A percentile compares a stretch with the other conserved stretches of the same genome.
phyloP scores from a whole-genome alignment of 1,140 invertebrate genomes.

The Chionoecetes opilio region DNA sequence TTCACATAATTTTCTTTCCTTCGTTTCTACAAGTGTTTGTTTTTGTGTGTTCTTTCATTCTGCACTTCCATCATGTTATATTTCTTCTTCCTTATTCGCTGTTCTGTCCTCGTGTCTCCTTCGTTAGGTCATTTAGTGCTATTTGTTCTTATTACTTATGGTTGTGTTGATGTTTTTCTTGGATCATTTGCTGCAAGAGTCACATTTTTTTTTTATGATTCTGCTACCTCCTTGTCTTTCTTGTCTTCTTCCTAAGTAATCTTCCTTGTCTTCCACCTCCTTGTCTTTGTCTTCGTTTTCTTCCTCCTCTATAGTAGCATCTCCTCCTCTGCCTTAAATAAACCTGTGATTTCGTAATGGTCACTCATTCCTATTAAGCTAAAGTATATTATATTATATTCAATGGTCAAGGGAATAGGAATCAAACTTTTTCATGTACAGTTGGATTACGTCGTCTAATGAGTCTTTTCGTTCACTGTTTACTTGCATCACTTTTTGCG shows the following conservation, averaged over 20 bases:
- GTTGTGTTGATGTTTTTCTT: background rate
- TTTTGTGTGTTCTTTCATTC: background rate
- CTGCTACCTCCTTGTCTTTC: background rate
- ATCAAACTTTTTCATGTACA: too few species aligned
- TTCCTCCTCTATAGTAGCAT: background rate
- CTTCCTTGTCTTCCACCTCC: background rate
- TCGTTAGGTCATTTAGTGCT: background rate
- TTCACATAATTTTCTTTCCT: background rate
- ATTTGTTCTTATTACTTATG: background rate
- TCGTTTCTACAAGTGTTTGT: background rate
- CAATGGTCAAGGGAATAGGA: too few species aligned
- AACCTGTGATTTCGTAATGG: too few species aligned
- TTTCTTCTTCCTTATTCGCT: background rate
- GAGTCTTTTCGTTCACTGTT: too few species aligned
- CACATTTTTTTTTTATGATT: background rate
- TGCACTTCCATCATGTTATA: background rate
- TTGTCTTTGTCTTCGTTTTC: background rate
- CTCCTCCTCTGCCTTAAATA: too few species aligned
- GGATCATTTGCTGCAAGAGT: background rate
- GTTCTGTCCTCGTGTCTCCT: background rate
- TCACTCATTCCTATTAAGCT: too few species aligned
- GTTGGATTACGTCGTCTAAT: too few species aligned
- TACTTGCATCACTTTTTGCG: too few species aligned
- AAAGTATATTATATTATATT: too few species aligned
- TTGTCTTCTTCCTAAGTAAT: background rate